Evolutionary conservation across 2,113 vertebrate species (phyloP), one percentile per base, ranked within the genome.

Genomic region (Reinhardtius hippoglossoides): DNA sequence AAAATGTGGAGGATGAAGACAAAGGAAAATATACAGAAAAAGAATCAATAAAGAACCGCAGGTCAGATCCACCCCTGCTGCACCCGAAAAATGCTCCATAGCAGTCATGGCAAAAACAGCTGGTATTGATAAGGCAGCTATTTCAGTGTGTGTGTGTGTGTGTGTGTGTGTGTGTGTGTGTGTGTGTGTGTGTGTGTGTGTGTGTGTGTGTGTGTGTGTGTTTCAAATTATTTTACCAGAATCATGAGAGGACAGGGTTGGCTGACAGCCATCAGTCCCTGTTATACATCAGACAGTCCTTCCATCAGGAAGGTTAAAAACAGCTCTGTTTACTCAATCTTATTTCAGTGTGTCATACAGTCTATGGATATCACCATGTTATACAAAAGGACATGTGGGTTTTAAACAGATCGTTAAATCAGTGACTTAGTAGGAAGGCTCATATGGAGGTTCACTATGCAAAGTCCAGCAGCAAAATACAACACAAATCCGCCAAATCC

Each of bases 81-180:
- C 54, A 69, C 42, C 64, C 31, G 12, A 15, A 40, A 60, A 65
- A 59, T 4, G 12, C 23, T 12, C 13, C 64, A 64, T 24, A 57
- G 24, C 5, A 37, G 57, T 65, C 78, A 68, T 14, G 14, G 20
- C 46, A 57, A 54, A 63, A 74, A 66, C 79, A 80, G 66, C 60
- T 83, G 56, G 31, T 55, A 58, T 27, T n/a, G 42, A 84, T 80
- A 37, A 78, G 13, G 5, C 27, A 66, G 44, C 40, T 46, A 23
- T 68, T 71, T 14, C 21, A 20, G 71, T 16, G 0, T n/a, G 23
- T n/a, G n/a, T 0, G 68, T 52, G 23, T 57, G 12, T 57, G 55
- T 26, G 55, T 57, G 23, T 9, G 58, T 23, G 46, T 31, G 27
- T 31, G 67, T 16, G 0, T 16, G 27, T n/a, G n/a, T 0, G 63